Evolutionary conservation across 2,113 vertebrate species (phyloP).

Genomic region (Hemichromis elongatus): DNA sequence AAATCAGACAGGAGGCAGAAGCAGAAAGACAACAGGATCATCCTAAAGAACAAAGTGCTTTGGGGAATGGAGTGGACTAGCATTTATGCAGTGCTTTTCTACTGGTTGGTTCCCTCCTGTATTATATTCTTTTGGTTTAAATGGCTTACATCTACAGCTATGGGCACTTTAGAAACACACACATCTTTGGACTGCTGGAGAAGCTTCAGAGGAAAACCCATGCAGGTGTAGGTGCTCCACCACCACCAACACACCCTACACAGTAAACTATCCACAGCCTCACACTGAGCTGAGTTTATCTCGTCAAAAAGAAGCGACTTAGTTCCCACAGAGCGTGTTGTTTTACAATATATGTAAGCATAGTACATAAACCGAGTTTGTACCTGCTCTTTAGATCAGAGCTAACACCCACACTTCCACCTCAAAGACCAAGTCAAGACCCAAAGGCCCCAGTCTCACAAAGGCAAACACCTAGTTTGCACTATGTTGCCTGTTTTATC

Average conservation of each 20-base stretch:
- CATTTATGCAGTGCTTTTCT: background rate
- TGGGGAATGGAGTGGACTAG: background rate
- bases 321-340: background rate
- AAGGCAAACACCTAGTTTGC: conserved; percentile 39
- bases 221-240: background rate
- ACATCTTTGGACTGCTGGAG: background rate
- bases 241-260: background rate
- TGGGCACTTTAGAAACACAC: background rate
- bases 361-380: conserved; percentile 8
- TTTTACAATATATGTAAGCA: conserved; percentile 5
- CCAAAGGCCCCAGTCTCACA: conserved; percentile 31
- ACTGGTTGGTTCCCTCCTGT: background rate
- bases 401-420: conserved; percentile 36
- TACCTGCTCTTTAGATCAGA: conserved; percentile 31
- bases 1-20: background rate
- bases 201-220: background rate
- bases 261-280: background rate
- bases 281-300: background rate
- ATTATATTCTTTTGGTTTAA: background rate
- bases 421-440: conserved; percentile 45
- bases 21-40: background rate
- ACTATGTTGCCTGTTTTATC: conserved; percentile 19
- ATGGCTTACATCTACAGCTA: background rate
- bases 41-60: background rate
- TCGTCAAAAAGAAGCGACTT: background rate